Evolutionary conservation across 2,797 vertebrate species (phyloP).

Genomic region (Anguilla pacifica): DNA sequence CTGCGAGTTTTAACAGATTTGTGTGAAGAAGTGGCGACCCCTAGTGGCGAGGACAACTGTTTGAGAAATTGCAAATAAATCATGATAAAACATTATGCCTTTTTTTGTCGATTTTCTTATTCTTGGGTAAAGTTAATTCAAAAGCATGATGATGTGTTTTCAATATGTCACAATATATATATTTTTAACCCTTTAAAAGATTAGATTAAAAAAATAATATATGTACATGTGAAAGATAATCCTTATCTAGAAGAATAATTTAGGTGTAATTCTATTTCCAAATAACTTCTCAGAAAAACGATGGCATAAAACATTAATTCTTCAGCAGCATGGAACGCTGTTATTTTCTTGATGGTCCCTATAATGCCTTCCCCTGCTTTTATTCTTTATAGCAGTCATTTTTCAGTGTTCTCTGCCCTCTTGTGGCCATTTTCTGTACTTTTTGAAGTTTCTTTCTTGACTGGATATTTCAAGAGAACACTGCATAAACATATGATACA

Average conservation of each 20-base stretch:
- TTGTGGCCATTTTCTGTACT: neutral
- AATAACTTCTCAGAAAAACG: neutral
- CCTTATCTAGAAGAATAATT: neutral
- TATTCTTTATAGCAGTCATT: neutral
- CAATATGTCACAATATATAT: neutral
- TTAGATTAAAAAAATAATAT: neutral
- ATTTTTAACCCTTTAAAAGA: neutral
- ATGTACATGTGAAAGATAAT: neutral
- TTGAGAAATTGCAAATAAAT: neutral
- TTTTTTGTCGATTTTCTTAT: neutral
- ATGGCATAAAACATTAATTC: neutral
- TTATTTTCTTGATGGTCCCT: neutral
- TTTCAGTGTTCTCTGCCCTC: neutral
- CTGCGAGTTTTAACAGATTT: neutral
- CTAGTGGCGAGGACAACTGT: neutral
- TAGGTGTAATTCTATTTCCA: neutral
- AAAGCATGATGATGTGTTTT: neutral
- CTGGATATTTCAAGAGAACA: neutral
- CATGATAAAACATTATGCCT: neutral
- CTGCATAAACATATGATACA: neutral
- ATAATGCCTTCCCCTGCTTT: neutral
- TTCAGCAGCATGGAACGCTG: neutral
- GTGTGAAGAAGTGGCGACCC: neutral
- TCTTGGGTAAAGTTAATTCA: neutral
- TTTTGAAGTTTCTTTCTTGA: neutral